Conservation (phyloP, 2,113 vertebrate genomes). For the Syngnathus scovelli region DNA sequence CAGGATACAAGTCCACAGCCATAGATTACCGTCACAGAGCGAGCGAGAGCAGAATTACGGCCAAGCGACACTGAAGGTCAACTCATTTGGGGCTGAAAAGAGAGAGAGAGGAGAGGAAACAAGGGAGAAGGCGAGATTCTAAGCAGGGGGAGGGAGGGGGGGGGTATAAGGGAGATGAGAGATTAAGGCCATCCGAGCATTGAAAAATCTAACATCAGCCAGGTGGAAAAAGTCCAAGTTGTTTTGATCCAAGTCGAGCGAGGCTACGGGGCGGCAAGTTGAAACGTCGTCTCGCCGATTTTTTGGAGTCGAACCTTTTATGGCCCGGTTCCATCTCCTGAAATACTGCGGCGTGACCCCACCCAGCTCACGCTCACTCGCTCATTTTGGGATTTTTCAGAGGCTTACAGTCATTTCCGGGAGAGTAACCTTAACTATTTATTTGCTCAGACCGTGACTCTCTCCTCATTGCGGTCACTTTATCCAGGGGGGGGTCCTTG, state of each 20-base stretch:
- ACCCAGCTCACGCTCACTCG: conserved; percentile 12
- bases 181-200: conserved; percentile 55
- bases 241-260: conserved; percentile 51
- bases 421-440: conserved; percentile 3
- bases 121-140: conserved; percentile 47
- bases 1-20: conserved; percentile 54
- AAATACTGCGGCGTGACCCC: conserved; percentile 60
- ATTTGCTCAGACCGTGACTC: background rate
- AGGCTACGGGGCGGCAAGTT: conserved; percentile 37
- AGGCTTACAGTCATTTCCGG: conserved; percentile 5
- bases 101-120: conserved; percentile 13
- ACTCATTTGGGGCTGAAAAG: conserved; percentile 52
- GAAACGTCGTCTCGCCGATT: conserved; percentile 23
- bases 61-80: conserved; percentile 51
- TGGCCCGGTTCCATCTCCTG: conserved; percentile 50
- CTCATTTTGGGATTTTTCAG: conserved; percentile 4
- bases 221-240: conserved; percentile 52
- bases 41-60: conserved; percentile 47
- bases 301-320: conserved; percentile 55
- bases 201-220: conserved; percentile 48
- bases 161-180: conserved; percentile 23
- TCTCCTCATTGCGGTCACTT: background rate
- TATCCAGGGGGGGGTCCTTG: background rate
- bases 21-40: conserved; percentile 48
- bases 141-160: conserved; percentile 30